A percentile compares a stretch with the other conserved stretches of the same genome.
Evolutionary conservation across 2,113 vertebrate species (phyloP).

Genomic region (Austrofundulus limnaeus): DNA sequence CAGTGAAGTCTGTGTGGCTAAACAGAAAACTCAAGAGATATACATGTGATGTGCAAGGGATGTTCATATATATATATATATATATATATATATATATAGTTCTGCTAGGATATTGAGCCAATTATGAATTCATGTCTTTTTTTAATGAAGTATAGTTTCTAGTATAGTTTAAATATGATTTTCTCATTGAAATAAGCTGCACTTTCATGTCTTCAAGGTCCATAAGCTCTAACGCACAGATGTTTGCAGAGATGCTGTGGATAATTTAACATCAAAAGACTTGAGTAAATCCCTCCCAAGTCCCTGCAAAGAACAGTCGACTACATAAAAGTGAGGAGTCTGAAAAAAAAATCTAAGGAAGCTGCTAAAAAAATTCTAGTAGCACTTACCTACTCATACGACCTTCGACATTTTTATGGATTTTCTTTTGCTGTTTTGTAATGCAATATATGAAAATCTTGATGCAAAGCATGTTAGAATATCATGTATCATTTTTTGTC

Average conservation of each 20-base stretch:
- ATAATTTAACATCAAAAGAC: conserved; percentile 41
- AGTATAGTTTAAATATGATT: background rate
- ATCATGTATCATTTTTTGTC: background rate
- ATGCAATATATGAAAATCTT: background rate
- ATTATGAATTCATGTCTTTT: background rate
- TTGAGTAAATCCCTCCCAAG: conserved; percentile 27
- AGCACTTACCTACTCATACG: conserved; percentile 8
- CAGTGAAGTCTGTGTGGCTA: background rate
- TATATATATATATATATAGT: background rate
- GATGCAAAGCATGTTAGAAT: background rate
- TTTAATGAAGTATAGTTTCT: conserved; percentile 1
- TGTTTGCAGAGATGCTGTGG: conserved; percentile 17
- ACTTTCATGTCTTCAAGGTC: conserved; percentile 29
- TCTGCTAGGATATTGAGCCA: background rate
- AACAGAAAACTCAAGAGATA: conserved; percentile 2
- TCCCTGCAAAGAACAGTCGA: conserved; percentile 21
- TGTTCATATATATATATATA: too few relatives aligned
- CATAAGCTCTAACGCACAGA: conserved; percentile 22
- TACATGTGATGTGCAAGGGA: background rate
- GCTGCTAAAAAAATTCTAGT: background rate
- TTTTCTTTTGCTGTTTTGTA: conserved; percentile 4
- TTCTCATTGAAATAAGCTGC: conserved; percentile 37
- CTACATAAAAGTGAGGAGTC: conserved; percentile 19
- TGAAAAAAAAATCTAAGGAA: conserved; percentile 8
- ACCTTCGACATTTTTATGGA: background rate